Base-by-base conservation (phyloP, 2,888 invertebrate species). In the Stenchaetothrips biformis region DNA sequence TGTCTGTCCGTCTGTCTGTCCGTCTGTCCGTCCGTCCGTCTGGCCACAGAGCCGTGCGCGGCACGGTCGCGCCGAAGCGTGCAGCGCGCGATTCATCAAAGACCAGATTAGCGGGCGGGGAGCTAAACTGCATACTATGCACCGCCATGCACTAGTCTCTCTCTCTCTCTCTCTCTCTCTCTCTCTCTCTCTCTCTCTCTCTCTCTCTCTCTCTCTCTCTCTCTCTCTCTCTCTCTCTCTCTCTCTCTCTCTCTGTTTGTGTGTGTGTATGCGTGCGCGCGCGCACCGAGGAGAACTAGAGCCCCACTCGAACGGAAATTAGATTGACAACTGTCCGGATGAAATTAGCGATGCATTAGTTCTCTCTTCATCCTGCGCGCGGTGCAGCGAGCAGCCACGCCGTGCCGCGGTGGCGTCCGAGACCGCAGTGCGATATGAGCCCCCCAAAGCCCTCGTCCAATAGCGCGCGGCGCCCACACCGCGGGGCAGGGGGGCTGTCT, bases 261-360 rank as follows among this genome's bases (percentile, higher is more conserved):
- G 16, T 13, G 59, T 13, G 16, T 25, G 25, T 21, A 25, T 25
- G 67, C 25, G 6, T 0, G 67, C 9, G 18, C 7, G 21, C 7
- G 9, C 25, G 67, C 11, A 25, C 2, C 8, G 9, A 21, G 11
- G 9, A 11, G 67, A 11, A 3, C 67, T 74, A 74, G 67, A 74
- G n/a, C 67, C 67, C 11, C 67, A 74, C 67, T 74, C 67, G 67
- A 11, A 74, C 67, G 67, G 67, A 74, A 74, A 74, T 74, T 74
- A 74, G 67, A 74, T 74, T 74, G 67, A 74, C 67, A 74, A 74
- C 67, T 74, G 67, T 74, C 67, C 67, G 67, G 67, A 74, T 74
- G 67, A 74, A 74, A 74, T 74, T 74, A 74, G 67, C 25, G 67
- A 74, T 74, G 67, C 67, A 74, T 74, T 74, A 74, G 67, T 74